Evolutionary conservation across 2,113 vertebrate species (phyloP).

Genomic region (Gambusia affinis): DNA sequence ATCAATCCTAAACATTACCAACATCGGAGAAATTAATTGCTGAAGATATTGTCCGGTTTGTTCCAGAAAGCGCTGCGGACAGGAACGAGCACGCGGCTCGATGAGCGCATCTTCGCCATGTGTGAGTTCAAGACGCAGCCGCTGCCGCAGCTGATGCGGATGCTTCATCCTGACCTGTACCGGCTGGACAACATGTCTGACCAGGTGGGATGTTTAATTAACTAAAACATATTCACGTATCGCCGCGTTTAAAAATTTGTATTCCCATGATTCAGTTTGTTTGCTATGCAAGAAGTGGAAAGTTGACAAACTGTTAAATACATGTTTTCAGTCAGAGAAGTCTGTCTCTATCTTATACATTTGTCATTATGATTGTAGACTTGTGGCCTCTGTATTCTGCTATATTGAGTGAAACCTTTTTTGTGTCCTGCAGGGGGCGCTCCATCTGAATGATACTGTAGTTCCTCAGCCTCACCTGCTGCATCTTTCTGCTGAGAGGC

Average conservation of each 20-base stretch:
- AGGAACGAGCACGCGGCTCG: conserved; percentile 91
- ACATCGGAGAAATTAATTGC: neutral
- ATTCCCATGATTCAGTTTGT: neutral
- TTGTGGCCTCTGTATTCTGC: neutral
- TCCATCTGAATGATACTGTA: conserved; percentile 88
- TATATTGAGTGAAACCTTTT: too few species aligned
- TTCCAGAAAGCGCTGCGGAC: conserved; percentile 93
- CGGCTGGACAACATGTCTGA: conserved; percentile 92
- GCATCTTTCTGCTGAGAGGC: conserved; percentile 89
- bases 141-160: conserved; percentile 89
- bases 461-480: conserved; percentile 93
- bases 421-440: conserved; percentile 82
- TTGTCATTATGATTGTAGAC: neutral
- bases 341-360: neutral
- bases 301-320: neutral
- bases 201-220: conserved; percentile 80
- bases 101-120: conserved; percentile 96
- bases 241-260: neutral
- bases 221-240: neutral
- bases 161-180: conserved; percentile 94
- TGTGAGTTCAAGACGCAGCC: conserved; percentile 97
- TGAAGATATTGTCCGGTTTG: neutral
- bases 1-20: neutral
- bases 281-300: neutral
- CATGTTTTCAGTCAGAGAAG: neutral